A percentile compares a stretch with the other conserved stretches of the same genome.
Evolutionary conservation across 2,797 vertebrate genomes (phyloP).

Genomic region (Centropyge bicolor): DNA sequence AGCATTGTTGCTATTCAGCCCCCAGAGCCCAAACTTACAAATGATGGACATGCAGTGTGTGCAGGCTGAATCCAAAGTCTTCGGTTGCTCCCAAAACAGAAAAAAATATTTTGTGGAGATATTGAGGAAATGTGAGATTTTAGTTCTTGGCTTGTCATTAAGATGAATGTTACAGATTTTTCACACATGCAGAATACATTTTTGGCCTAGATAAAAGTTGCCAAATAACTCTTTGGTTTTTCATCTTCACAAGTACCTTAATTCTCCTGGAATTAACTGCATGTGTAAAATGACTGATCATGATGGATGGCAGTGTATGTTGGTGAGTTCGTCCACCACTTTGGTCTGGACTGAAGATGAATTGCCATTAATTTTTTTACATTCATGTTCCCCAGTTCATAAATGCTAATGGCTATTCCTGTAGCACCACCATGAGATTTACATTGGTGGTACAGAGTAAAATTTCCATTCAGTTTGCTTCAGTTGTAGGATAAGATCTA

Average conservation of each 20-base stretch:
- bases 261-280: neutral
- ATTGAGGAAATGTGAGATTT: neutral
- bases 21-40: constrained; percentile 7
- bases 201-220: neutral
- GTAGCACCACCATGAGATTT: neutral
- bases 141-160: neutral
- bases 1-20: constrained; percentile 47
- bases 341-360: neutral
- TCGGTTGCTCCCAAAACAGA: neutral
- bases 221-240: neutral
- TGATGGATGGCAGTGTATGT: too few species aligned
- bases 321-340: neutral
- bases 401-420: neutral
- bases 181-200: neutral
- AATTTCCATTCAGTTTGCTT: neutral
- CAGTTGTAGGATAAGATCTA: neutral
- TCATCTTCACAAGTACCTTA: neutral
- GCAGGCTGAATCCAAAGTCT: neutral
- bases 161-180: neutral
- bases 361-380: neutral
- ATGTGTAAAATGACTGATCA: neutral
- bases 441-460: neutral
- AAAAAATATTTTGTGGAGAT: neutral
- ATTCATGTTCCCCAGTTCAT: neutral
- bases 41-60: constrained; percentile 13